Evolutionary conservation across 2,888 invertebrate genomes (phyloP), one percentile per base, ranked within the genome.

Genomic region (Teleiodes luculella): DNA sequence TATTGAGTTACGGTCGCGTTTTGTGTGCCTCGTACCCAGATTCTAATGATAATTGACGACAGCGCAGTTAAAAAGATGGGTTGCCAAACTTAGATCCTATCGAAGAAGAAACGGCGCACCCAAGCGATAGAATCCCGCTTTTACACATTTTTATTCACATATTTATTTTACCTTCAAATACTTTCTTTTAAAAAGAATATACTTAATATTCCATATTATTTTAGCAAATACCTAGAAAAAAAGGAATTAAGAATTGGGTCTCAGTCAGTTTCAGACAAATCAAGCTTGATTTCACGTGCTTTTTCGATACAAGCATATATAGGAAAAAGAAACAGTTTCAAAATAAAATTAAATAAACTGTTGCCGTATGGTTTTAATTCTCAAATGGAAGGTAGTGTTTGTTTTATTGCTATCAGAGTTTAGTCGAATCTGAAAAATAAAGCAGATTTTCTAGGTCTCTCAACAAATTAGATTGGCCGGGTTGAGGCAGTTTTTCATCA

Each of bases 31-130:
- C 61, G 66, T 69, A 66, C 68, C 71, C 68, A 74, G 72, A 79
- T 80, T 79, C 75, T 83, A 84, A 85, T 86, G 84, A 81, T 83
- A 86, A 85, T 86, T 86, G 83, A 84, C 76, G 80, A 66, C 68
- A 62, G 57, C 68, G 77, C 75, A 80, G 79, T 83, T 82, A 83
- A 81, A 83, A 79, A 83, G 79, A 84, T 76, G 76, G 76, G 79
- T 83, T 66, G 78, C 76, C 74, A 73, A 85, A 85, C 72, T 84
- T 83, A 68, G 74, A 74, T 74, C 61, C 65, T 78, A 83, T 82
- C 72, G 72, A 53, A 61, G 61, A 61, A 61, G 64, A 64, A 68
- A 61, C 54, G 56, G 20, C 14, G 53, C 37, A 65, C 60, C 60
- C 55, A 53, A 57, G 53, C 62, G 57, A 66, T 68, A 59, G 59